A percentile compares a stretch with the other conserved stretches of the same genome.
Conservation (phyloP, 53 echinoderm and acorn worm genomes). For the Antedon mediterranea region DNA sequence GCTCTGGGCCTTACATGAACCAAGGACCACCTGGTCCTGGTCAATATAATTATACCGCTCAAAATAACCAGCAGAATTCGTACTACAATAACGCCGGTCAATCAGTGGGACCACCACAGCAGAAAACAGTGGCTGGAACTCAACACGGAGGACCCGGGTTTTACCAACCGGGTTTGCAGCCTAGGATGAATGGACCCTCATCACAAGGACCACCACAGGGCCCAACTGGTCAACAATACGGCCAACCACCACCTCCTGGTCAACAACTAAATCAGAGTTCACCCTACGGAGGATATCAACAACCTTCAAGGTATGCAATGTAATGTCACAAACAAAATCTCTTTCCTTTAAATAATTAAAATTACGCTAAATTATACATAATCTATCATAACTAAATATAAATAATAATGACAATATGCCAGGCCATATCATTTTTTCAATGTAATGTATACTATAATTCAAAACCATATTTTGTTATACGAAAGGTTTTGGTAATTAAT, state of each 20-base stretch:
- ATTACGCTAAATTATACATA: too few species aligned
- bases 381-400: too few species aligned
- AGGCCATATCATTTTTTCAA: too few species aligned
- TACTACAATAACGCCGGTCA: slow-evolving; percentile 7
- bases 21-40: slow-evolving; percentile 20
- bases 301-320: not conserved
- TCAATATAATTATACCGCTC: slow-evolving; percentile 9
- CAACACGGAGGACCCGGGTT: slow-evolving; percentile 25
- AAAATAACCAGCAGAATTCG: slow-evolving; percentile 2
- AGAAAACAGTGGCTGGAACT: not conserved
- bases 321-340: too few species aligned
- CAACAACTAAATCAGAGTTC: slow-evolving; percentile 18
- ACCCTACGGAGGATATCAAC: slow-evolving; percentile 5
- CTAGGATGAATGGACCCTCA: slow-evolving; percentile 36
- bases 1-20: slow-evolving; percentile 14
- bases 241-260: not conserved
- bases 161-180: not conserved
- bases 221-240: not conserved
- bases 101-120: not conserved
- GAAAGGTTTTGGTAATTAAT: not conserved
- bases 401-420: too few species aligned
- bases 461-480: too few species aligned
- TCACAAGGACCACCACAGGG: not conserved
- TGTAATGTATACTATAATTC: too few species aligned
- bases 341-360: too few species aligned